Evolutionary conservation across 2,888 invertebrate genomes (phyloP).

Genomic region (Agriopis marginaria): DNA sequence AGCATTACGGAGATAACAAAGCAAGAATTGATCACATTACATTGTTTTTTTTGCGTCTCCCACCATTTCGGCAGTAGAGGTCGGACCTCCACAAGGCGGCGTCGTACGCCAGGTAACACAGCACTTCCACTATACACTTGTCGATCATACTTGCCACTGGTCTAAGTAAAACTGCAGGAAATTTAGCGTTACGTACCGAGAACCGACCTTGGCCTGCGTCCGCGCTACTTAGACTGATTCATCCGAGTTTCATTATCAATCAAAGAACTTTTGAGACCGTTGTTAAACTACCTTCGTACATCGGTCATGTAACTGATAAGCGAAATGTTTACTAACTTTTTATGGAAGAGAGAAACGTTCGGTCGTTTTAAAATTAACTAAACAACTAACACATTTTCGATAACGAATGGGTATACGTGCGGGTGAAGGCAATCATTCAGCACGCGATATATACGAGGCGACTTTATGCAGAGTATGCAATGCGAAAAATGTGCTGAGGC

Average conservation of each 20-base stretch:
- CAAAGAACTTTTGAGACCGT: slow-evolving; percentile 42
- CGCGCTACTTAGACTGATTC: slow-evolving; percentile 62
- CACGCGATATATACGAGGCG: slow-evolving; percentile 31
- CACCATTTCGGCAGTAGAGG: slow-evolving; percentile 43
- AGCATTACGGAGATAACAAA: slow-evolving; percentile 30
- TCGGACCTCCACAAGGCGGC: slow-evolving; percentile 51
- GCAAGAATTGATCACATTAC: slow-evolving; percentile 44
- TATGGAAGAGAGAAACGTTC: slow-evolving; percentile 33
- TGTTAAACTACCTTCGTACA: slow-evolving; percentile 10
- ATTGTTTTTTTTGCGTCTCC: slow-evolving; percentile 46
- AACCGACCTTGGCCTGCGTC: slow-evolving; percentile 65
- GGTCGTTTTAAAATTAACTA: slow-evolving; percentile 30
- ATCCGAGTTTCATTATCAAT: slow-evolving; percentile 62
- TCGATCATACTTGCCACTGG: slow-evolving; percentile 54
- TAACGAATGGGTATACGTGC: slow-evolving; percentile 37
- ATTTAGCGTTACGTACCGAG: slow-evolving; percentile 49
- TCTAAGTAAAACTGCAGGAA: slow-evolving; percentile 16
- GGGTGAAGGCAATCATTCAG: slow-evolving; percentile 29
- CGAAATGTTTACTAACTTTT: slow-evolving; percentile 9
- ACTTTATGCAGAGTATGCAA: background rate
- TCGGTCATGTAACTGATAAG: slow-evolving; percentile 19
- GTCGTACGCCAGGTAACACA: slow-evolving; percentile 66
- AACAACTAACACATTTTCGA: slow-evolving; percentile 44
- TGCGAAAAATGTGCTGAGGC: background rate
- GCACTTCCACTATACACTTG: slow-evolving; percentile 62